phyloP scores from a whole-genome alignment of 2,888 invertebrate genomes.

The Melangyna quadrimaculata region DNA sequence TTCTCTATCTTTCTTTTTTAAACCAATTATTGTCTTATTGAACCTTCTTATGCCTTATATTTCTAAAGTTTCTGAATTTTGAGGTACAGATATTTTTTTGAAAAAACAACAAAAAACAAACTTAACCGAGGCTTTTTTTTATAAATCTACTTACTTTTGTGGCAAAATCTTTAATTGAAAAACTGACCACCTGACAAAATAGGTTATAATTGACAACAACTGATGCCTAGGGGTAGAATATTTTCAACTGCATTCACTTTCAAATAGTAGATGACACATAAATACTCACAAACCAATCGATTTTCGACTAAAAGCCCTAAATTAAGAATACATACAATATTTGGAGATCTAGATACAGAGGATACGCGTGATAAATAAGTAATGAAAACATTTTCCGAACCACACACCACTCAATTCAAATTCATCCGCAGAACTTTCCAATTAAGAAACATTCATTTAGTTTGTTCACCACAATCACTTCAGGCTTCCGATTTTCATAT shows the following conservation, averaged over 20 bases:
- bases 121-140: background rate
- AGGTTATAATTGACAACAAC: background rate
- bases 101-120: background rate
- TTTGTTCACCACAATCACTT: conserved; percentile 52
- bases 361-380: background rate
- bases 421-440: conserved; percentile 47
- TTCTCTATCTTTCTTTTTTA: no score
- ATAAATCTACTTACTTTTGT: background rate
- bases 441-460: conserved; percentile 52
- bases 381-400: background rate
- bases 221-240: background rate
- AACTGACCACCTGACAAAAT: conserved; percentile 6
- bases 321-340: background rate
- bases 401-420: conserved; percentile 28
- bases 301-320: background rate
- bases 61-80: no score
- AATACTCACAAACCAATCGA: background rate
- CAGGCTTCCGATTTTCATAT: background rate
- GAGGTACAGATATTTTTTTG: background rate
- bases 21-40: no score
- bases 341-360: background rate
- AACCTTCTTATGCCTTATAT: no score
- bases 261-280: background rate
- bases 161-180: background rate
- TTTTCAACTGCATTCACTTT: background rate